These are phyloP conservation scores for Drosophila sulfurigaster DNA, from an alignment of 1,140 invertebrate genomes.

Conservation along the genomic window DNA sequence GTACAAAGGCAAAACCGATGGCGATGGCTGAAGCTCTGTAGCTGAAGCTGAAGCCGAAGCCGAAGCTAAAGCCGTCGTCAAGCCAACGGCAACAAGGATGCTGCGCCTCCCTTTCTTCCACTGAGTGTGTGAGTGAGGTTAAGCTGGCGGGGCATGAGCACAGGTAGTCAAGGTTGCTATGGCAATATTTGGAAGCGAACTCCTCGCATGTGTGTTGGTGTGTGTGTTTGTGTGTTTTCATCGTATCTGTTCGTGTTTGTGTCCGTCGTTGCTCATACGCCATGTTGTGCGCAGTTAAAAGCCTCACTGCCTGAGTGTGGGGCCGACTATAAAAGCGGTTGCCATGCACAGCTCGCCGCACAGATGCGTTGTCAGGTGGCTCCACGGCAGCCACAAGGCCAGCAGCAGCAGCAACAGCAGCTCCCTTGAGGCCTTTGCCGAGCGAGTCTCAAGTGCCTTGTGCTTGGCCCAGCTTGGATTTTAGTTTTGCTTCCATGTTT, in stretches of 20 bases:
- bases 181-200: constrained; percentile 69
- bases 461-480: constrained; percentile 10
- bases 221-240: constrained; percentile 12
- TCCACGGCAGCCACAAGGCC: constrained; percentile 49
- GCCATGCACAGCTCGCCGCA: constrained; percentile 65
- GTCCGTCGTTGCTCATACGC: constrained; percentile 67
- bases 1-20: constrained; percentile 35
- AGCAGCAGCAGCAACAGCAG: constrained; percentile 7
- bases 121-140: constrained; percentile 37
- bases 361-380: constrained; percentile 67
- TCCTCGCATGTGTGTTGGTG: constrained; percentile 6
- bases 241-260: constrained; percentile 22
- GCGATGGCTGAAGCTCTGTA: background rate
- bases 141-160: constrained; percentile 73
- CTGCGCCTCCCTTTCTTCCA: constrained; percentile 24
- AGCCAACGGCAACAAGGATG: constrained; percentile 54
- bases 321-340: constrained; percentile 74
- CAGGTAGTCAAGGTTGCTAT: constrained; percentile 82
- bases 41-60: constrained; percentile 15
- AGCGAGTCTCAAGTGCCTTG: constrained; percentile 40
- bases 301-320: constrained; percentile 22
- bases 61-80: constrained; percentile 19
- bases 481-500: constrained; percentile 33
- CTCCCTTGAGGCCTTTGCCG: constrained; percentile 25
- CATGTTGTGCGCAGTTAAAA: constrained; percentile 76